These are phyloP conservation scores for Melanotaenia boesemani DNA, from an alignment of 2,797 vertebrate genomes.

Conservation along the genomic window DNA sequence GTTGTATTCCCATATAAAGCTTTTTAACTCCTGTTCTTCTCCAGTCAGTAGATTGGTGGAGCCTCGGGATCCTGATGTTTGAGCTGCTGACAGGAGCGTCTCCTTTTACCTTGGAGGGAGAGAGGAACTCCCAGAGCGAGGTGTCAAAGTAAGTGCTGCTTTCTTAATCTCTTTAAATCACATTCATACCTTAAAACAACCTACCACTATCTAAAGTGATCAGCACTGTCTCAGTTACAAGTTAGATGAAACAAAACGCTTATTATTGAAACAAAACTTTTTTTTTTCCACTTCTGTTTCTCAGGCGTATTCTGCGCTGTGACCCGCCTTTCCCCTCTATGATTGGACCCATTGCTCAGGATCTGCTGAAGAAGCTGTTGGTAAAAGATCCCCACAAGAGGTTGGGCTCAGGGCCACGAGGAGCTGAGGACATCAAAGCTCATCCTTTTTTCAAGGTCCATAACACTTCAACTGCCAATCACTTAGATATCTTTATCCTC, in stretches of 20 bases:
- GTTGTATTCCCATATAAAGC: background rate
- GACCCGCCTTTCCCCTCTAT: constrained; percentile 91
- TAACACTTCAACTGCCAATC: background rate
- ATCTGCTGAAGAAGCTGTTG: constrained; percentile 89
- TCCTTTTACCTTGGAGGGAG: constrained; percentile 94
- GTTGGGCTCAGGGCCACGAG: constrained; percentile 88
- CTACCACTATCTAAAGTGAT: background rate
- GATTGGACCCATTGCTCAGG: constrained; percentile 88
- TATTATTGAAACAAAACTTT: background rate
- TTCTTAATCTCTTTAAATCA: constrained; percentile 8
- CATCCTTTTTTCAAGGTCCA: constrained; percentile 91
- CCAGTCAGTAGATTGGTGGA: constrained; percentile 96
- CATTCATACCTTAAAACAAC: background rate
- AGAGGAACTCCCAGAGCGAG: constrained; percentile 93
- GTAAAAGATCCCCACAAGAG: constrained; percentile 94
- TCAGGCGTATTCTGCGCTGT: constrained; percentile 92
- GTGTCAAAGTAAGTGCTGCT: constrained; percentile 88
- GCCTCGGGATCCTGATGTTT: constrained; percentile 93
- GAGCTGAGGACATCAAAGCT: constrained; percentile 89
- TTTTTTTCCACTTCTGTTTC: background rate
- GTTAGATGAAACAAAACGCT: background rate
- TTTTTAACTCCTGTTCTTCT: background rate
- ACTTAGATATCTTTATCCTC: background rate
- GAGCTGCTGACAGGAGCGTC: constrained; percentile 94
- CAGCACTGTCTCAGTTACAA: background rate